These are phyloP conservation scores for Syrmaticus mikado DNA, from an alignment of 2,113 vertebrate genomes.

Conservation along the genomic window DNA sequence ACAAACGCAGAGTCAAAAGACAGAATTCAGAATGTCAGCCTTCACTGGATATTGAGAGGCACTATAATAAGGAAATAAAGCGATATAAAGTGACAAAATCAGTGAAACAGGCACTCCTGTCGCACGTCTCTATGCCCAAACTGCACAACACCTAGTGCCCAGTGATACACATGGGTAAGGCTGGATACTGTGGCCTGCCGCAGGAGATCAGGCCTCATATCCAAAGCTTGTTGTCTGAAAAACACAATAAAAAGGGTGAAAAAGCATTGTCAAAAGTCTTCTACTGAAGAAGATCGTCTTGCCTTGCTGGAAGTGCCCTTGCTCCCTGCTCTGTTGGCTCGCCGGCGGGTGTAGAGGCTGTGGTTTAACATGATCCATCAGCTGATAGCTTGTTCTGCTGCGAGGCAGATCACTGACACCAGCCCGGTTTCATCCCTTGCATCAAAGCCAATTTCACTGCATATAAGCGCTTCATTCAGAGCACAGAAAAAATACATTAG, in stretches of 20 bases:
- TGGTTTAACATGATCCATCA: constrained; percentile 66
- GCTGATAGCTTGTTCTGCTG: constrained; percentile 50
- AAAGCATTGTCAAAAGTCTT: neutral
- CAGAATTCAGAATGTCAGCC: neutral
- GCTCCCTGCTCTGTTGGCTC: neutral
- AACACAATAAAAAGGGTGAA: neutral
- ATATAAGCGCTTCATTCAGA: constrained; percentile 55
- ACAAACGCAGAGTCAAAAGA: too few species aligned
- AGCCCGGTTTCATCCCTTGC: neutral
- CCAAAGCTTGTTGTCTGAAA: neutral
- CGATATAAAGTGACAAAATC: neutral
- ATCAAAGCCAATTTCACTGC: constrained; percentile 66
- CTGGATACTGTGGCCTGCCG: neutral
- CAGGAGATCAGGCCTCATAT: neutral
- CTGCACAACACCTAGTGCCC: neutral
- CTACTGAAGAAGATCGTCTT: neutral
- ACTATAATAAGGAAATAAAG: neutral
- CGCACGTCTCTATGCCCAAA: neutral
- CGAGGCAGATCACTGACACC: constrained; percentile 52
- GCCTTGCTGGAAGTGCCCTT: neutral
- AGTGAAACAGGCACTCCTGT: rapidly evolving
- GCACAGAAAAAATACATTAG: constrained; percentile 57
- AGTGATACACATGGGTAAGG: neutral
- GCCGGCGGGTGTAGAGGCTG: neutral
- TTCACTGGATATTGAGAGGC: constrained; percentile 3